Base-by-base conservation (phyloP, 1,140 invertebrate species). In the Zaprionus kolodkinae region DNA sequence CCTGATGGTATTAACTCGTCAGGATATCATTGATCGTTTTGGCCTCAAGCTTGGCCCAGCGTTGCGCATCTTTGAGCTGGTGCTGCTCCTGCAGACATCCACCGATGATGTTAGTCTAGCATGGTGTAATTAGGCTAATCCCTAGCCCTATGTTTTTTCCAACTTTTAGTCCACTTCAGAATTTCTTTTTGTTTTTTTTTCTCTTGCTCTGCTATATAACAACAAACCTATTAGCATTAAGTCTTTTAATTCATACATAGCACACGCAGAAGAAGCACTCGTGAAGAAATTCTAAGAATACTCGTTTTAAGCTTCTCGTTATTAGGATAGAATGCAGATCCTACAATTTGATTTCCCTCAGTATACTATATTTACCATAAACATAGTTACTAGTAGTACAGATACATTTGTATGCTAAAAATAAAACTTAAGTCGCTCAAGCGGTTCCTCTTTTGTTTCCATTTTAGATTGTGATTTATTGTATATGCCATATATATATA, bases 21-120 rank as follows among this genome's bases (percentile, higher is more conserved):
- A 76, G 6, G 91, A 92, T 75, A 64, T 92, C 54, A 72, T 92
- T 25, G 77, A 80, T 50, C 72, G 83, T 5, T 82, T 92, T 6
- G 79, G 84, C 3, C 59, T 92, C 3, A 92, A 91, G 63, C 71
- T 92, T 17, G 91, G 91, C 1, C 87, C 80, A 71, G 81, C 91
- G 11, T 57, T 92, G 60, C 90, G 82, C 25, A 48, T 92, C 21
- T 92, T 79, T 43, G 84, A 80, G 38, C 60, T 89, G 21, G 78
- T 92, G 27, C 55, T 90, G 9, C 50, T 67, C 63, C 40, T 92
- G 30, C 91, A 92, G 52, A 78, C 50, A 3, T 30, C 71, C 25
- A 43, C 21, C 35, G 78, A 91, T 33, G 79, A 90, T 63, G 73
- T 89, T 1, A 13, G 40, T 13, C 38, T 81, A 2, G 72, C 56